Conservation (phyloP, 2,797 vertebrate genomes). For the Acestrorhynchus altus region DNA sequence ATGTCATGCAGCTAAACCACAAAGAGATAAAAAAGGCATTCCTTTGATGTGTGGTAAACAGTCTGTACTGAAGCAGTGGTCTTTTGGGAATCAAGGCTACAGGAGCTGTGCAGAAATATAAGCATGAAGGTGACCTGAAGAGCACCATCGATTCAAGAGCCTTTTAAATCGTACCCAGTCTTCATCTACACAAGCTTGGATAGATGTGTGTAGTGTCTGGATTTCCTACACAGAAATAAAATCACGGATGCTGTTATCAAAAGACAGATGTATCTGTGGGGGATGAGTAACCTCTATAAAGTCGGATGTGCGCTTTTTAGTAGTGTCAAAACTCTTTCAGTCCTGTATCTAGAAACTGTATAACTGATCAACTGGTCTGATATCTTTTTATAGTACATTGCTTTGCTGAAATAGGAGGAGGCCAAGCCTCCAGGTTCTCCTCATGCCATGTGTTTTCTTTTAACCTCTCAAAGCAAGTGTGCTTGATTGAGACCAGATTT, state of each 20-base stretch:
- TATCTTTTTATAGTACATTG: slow-evolving; percentile 46
- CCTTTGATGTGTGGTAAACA: slow-evolving; percentile 48
- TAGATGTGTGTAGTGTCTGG: slow-evolving; percentile 29
- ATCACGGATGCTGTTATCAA: slow-evolving; percentile 58
- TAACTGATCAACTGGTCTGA: slow-evolving; percentile 25
- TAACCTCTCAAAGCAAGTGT: slow-evolving; percentile 72
- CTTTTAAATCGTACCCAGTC: slow-evolving; percentile 43
- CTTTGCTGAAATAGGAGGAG: slow-evolving; percentile 41
- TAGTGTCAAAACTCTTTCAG: slow-evolving; percentile 14
- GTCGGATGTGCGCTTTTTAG: slow-evolving; percentile 17
- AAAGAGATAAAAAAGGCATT: slow-evolving; percentile 12
- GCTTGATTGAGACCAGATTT: slow-evolving; percentile 74
- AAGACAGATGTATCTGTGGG: slow-evolving; percentile 45
- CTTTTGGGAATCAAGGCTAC: slow-evolving; percentile 43
- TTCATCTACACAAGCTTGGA: slow-evolving; percentile 55
- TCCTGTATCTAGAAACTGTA: neutral
- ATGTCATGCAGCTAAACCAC: neutral
- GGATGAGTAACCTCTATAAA: slow-evolving; percentile 32
- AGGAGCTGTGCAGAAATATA: slow-evolving; percentile 38
- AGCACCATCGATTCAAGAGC: slow-evolving; percentile 46
- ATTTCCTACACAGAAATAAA: slow-evolving; percentile 70
- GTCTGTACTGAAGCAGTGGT: slow-evolving; percentile 25
- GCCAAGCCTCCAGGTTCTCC: slow-evolving; percentile 42
- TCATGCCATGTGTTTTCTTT: slow-evolving; percentile 74
- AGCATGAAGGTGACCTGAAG: slow-evolving; percentile 41